A percentile compares a stretch with the other conserved stretches of the same genome.
phyloP scores from a whole-genome alignment of 2,113 vertebrate species.

The Phrynosoma platyrhinos region DNA sequence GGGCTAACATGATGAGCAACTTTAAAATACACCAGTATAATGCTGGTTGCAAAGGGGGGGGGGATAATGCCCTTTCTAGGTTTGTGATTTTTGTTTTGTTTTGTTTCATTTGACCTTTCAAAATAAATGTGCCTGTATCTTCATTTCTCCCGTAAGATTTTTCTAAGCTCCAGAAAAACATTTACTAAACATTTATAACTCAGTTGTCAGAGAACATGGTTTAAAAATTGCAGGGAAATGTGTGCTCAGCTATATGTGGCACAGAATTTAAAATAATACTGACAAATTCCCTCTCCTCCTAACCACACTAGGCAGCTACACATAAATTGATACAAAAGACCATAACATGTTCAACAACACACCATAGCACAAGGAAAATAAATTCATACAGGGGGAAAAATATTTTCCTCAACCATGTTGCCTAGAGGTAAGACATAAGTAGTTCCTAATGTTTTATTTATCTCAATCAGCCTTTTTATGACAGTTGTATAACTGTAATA shows the following conservation, averaged over 20 bases:
- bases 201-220: not conserved
- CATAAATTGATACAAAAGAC: not conserved
- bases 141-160: not conserved
- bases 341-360: not conserved
- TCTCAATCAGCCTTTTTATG: not conserved
- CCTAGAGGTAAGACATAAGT: not conserved
- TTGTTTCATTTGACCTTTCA: not conserved
- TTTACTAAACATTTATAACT: not conserved
- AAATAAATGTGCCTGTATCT: not conserved
- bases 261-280: constrained; percentile 2
- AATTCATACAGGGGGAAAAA: not conserved
- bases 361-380: not conserved
- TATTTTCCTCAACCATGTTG: not conserved
- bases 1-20: not conserved
- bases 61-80: not conserved
- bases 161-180: not conserved
- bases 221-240: not conserved
- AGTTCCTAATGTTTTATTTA: not conserved
- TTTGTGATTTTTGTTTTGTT: not conserved
- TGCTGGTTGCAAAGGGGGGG: not conserved
- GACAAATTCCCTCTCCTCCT: not conserved
- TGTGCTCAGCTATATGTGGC: not conserved
- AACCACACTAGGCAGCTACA: not conserved
- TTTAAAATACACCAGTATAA: not conserved
- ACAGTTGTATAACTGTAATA: not conserved